These are phyloP conservation scores for Drosophila parabipectinata DNA, from an alignment of 1,140 invertebrate species.

Conservation along the genomic window DNA sequence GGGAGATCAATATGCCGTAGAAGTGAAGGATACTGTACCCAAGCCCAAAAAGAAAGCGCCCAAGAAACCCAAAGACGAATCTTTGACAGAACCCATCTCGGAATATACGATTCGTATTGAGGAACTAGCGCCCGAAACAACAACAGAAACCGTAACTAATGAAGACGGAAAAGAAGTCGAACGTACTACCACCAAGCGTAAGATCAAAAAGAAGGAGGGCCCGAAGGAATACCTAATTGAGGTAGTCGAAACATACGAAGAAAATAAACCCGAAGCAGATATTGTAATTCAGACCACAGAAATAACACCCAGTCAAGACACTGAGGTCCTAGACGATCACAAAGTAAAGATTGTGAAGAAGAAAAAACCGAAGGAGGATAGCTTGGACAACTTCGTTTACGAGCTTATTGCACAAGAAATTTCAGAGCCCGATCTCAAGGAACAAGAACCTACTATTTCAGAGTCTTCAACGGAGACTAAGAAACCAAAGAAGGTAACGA, in stretches of 20 bases:
- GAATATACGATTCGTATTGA: slow-evolving; percentile 71
- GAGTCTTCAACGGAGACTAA: slow-evolving; percentile 44
- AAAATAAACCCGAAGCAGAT: slow-evolving; percentile 75
- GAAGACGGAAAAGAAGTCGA: slow-evolving; percentile 77
- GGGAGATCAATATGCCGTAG: slow-evolving; percentile 38
- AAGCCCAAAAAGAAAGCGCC: slow-evolving; percentile 67
- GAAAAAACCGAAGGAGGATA: slow-evolving; percentile 60
- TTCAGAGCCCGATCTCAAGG: slow-evolving; percentile 60
- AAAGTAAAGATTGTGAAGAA: slow-evolving; percentile 61
- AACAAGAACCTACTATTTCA: slow-evolving; percentile 37
- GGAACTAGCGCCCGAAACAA: slow-evolving; percentile 73
- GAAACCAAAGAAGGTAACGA: slow-evolving; percentile 77
- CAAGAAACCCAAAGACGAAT: slow-evolving; percentile 29
- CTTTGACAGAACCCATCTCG: slow-evolving; percentile 8
- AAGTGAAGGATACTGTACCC: slow-evolving; percentile 33
- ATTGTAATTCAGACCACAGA: slow-evolving; percentile 71
- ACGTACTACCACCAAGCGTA: slow-evolving; percentile 69
- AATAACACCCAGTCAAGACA: slow-evolving; percentile 69
- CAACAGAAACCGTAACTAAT: slow-evolving; percentile 64
- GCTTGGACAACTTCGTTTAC: slow-evolving; percentile 64
- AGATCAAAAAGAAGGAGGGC: slow-evolving; percentile 67
- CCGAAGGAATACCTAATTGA: slow-evolving; percentile 72
- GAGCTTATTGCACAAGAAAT: slow-evolving; percentile 72
- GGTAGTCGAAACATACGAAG: slow-evolving; percentile 71
- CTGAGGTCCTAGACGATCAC: slow-evolving; percentile 57